phyloP scores from a whole-genome alignment of 1,140 invertebrate species.

The Diorhabda carinulata region DNA sequence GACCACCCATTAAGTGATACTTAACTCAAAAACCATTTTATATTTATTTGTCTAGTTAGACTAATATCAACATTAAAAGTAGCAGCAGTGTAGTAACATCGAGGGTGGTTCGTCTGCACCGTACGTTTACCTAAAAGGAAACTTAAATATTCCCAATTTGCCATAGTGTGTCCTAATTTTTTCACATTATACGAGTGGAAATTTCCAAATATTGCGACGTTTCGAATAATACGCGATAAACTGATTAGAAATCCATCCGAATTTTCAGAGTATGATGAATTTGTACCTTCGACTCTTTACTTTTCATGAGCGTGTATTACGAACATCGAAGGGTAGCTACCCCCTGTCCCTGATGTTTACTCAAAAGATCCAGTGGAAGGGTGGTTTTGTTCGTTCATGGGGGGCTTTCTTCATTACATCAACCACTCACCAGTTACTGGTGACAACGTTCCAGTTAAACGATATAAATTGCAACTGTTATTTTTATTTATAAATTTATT shows the following conservation, averaged over 20 bases:
- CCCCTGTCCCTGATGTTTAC: constrained; percentile 28
- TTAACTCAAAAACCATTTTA: not conserved
- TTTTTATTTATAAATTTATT: too few species aligned
- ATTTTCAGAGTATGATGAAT: not conserved
- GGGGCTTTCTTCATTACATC: constrained; percentile 13
- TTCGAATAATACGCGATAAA: not conserved
- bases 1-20: not conserved
- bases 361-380: constrained; percentile 27
- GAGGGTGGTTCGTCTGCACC: too few species aligned
- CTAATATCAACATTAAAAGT: not conserved
- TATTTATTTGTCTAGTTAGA: not conserved
- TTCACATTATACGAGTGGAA: too few species aligned
- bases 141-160: too few species aligned
- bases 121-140: too few species aligned
- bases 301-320: constrained; percentile 17
- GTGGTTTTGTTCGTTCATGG: constrained; percentile 9
- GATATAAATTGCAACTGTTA: not conserved
- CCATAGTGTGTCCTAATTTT: too few species aligned
- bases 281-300: constrained; percentile 3
- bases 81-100: too few species aligned
- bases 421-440: constrained; percentile 14
- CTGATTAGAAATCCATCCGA: not conserved
- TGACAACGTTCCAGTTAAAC: constrained; percentile 8
- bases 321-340: constrained; percentile 15
- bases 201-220: too few species aligned